Evolutionary conservation across 2,113 vertebrate species (phyloP).

Genomic region (Gavialis gangeticus): DNA sequence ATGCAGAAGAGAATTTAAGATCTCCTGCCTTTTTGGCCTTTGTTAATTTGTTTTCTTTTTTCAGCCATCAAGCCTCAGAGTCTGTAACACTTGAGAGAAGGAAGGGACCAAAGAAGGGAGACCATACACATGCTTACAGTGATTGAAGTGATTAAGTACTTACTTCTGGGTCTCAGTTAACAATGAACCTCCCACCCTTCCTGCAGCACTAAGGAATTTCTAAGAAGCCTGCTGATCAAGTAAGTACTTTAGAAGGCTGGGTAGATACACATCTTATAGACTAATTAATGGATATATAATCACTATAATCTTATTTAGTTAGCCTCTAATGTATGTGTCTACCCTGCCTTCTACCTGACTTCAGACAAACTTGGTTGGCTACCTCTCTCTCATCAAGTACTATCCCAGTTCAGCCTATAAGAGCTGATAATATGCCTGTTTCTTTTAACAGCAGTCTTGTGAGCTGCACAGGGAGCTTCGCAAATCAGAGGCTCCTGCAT

Average conservation of each 20-base stretch:
- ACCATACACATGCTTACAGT: slow-evolving; percentile 1
- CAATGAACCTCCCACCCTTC: background rate
- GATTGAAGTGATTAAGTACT: background rate
- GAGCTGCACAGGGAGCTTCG: no score
- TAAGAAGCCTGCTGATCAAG: background rate
- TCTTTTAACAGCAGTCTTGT: background rate
- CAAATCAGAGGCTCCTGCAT: background rate
- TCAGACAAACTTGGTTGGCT: no score
- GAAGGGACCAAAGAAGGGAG: background rate
- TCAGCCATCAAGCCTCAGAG: background rate
- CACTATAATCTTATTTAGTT: no score
- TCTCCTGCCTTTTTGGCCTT: background rate
- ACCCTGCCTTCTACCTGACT: no score
- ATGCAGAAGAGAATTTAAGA: no score
- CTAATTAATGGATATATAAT: no score
- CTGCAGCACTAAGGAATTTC: background rate
- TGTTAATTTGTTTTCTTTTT: background rate
- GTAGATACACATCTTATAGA: no score
- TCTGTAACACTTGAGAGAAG: background rate
- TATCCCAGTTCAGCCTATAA: background rate
- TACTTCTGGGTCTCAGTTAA: slow-evolving; percentile 35
- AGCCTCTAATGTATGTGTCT: no score
- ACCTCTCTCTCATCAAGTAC: background rate
- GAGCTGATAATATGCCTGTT: background rate
- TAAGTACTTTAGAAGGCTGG: no score